phyloP scores from a whole-genome alignment of 2,888 invertebrate genomes.

The Danaus chrysippus region DNA sequence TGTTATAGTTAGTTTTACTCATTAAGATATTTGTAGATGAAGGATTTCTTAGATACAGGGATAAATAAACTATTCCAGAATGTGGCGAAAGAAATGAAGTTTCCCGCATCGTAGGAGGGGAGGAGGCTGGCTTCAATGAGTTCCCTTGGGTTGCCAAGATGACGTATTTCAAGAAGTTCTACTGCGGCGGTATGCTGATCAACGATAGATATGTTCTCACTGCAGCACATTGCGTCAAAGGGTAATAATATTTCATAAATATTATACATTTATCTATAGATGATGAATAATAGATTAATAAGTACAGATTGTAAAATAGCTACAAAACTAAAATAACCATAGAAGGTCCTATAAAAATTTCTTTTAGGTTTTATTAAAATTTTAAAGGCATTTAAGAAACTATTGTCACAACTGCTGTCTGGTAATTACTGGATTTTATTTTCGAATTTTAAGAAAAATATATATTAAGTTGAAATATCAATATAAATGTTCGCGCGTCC shows the following conservation, averaged over 20 bases:
- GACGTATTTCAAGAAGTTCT: slow-evolving; percentile 92
- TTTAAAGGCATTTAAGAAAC: too few species aligned
- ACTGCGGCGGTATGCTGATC: slow-evolving; percentile 93
- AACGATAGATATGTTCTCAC: slow-evolving; percentile 93
- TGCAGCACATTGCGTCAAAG: slow-evolving; percentile 94
- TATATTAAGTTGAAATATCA: too few species aligned
- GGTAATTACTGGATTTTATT: too few species aligned
- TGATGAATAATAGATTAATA: too few species aligned
- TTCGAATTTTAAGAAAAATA: too few species aligned
- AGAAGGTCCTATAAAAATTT: too few species aligned
- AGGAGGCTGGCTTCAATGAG: slow-evolving; percentile 86
- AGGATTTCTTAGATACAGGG: neutral
- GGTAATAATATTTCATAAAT: slow-evolving; percentile 68
- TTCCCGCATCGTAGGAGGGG: slow-evolving; percentile 90
- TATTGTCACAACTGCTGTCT: too few species aligned
- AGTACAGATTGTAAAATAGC: too few species aligned
- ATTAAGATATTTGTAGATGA: neutral
- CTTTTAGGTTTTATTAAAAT: too few species aligned
- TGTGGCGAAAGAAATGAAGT: slow-evolving; percentile 91
- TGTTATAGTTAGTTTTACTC: too few species aligned
- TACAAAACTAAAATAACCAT: too few species aligned
- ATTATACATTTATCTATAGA: neutral
- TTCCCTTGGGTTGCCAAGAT: slow-evolving; percentile 94
- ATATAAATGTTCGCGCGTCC: too few species aligned
- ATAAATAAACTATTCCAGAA: slow-evolving; percentile 70